phyloP scores from a whole-genome alignment of 2,888 invertebrate species.

The Diogma glabrata region DNA sequence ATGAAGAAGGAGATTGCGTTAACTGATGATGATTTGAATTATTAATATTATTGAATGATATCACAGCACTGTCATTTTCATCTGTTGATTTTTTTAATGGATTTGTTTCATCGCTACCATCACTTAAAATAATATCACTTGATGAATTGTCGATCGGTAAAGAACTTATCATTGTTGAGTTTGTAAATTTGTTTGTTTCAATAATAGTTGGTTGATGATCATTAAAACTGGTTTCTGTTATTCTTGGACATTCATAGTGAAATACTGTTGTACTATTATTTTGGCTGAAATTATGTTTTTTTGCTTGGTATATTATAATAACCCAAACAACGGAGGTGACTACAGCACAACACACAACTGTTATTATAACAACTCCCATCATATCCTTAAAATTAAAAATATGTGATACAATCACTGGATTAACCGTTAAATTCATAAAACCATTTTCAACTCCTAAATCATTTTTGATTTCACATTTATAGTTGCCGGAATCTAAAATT shows the following conservation, averaged over 20 bases:
- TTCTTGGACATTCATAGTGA: constrained; percentile 4
- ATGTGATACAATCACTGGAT: constrained; percentile 46
- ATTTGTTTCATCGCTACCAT: neutral
- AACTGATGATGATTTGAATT: too few relatives aligned
- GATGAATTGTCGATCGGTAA: neutral
- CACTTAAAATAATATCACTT: neutral
- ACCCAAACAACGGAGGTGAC: constrained; percentile 89
- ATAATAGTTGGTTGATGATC: neutral
- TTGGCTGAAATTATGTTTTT: constrained; percentile 41
- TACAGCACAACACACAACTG: constrained; percentile 81
- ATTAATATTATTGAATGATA: too few relatives aligned
- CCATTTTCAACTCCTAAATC: constrained; percentile 66
- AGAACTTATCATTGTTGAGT: neutral
- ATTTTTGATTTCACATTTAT: constrained; percentile 85
- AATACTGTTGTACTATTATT: neutral
- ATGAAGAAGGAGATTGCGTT: constrained; percentile 1
- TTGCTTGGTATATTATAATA: constrained; percentile 76
- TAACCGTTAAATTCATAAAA: constrained; percentile 56
- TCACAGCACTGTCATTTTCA: too few relatives aligned
- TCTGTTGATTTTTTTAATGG: constrained; percentile 1
- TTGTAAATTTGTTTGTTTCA: too few relatives aligned
- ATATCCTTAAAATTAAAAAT: constrained; percentile 56
- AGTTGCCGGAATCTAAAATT: constrained; percentile 67
- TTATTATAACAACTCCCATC: constrained; percentile 78
- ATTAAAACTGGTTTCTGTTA: constrained; percentile 2